phyloP scores from a whole-genome alignment of 2,888 invertebrate genomes.

The Athalia cordata region DNA sequence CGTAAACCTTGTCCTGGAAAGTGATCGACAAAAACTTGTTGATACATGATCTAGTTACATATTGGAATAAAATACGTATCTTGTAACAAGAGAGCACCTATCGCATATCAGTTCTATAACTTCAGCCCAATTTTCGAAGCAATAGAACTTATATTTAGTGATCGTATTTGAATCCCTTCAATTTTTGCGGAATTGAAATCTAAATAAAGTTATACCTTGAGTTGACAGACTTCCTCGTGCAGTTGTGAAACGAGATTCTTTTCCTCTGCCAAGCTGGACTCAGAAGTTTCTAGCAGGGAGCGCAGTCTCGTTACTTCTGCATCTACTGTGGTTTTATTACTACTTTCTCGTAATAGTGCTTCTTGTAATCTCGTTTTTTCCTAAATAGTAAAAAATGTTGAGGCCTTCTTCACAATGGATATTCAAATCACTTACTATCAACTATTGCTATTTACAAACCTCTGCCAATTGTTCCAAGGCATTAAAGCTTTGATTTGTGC shows the following conservation, averaged over 20 bases:
- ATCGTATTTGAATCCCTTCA: neutral
- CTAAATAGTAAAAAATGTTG: constrained; percentile 62
- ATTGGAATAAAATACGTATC: no score
- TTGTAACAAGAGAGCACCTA: no score
- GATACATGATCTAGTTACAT: neutral
- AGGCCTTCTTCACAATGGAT: neutral
- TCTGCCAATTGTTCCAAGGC: constrained; percentile 63
- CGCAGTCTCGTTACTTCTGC: constrained; percentile 62
- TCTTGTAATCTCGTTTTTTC: constrained; percentile 74
- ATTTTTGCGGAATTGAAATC: neutral
- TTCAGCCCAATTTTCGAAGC: no score
- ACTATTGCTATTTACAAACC: constrained; percentile 61
- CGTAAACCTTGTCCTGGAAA: constrained; percentile 61
- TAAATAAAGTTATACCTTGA: constrained; percentile 60
- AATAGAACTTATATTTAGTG: no score
- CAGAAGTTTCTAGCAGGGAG: constrained; percentile 60
- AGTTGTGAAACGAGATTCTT: constrained; percentile 60
- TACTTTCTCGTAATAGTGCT: constrained; percentile 72
- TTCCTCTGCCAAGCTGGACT: constrained; percentile 59
- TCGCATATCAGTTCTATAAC: no score
- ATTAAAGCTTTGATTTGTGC: constrained; percentile 52
- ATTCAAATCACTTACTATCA: constrained; percentile 53
- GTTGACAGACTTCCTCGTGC: constrained; percentile 64
- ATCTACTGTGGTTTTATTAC: constrained; percentile 58
- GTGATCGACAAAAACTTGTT: neutral